Base-by-base conservation (phyloP, 2,113 vertebrate genomes). In the Neomonachus schauinslandi region DNA sequence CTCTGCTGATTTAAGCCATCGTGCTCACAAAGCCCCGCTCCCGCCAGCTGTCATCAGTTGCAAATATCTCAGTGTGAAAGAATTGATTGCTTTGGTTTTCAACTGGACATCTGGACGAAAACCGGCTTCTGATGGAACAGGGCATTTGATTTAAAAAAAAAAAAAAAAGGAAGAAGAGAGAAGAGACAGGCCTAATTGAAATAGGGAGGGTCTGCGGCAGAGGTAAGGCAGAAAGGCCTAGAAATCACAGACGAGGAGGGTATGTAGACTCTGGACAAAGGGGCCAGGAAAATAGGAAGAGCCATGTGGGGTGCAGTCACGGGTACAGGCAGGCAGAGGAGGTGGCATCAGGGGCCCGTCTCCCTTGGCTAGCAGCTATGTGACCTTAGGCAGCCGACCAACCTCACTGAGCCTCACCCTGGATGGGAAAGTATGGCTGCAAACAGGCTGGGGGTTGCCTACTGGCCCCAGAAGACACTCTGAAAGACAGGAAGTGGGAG, bases 1-100 rank as follows among this genome's bases (percentile, higher is more conserved):
- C 31, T 4, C 11, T 36, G 63, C 46, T 71, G 67, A 21, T 39
- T 13, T 3, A 4, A 55, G 51, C 21, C 61, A 8, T 7, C 13
- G 0, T 9, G 36, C 46, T 49, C 28, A 5, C 85, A 31, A 24
- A 1, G 14, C 31, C 49, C 61, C 19, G 9, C 42, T 31, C 91
- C 53, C 0, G 14, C 0, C 6, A 18, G 79, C 49, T 2, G 3
- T 10, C 22, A 1, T 28, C 49, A 39, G 22, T 1, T 28, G 12
- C 36, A 9, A 2, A 65, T 10, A 18, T n/a, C 28, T 67, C 33
- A 13, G 39, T 13, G 91, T 26, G 59, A 71, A 51, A 5, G 53
- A 49, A 24, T 28, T 4, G 16, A 7, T 14, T 14, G 10, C 28
- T 89, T 49, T 55, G 49, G 28, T 53, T 72, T 67, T 74, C 33